Percentiles rank a stretch among this genome's conserved stretches.
Evolutionary conservation across 2,888 invertebrate species (phyloP).

Genomic region (Halictus ligatus): DNA sequence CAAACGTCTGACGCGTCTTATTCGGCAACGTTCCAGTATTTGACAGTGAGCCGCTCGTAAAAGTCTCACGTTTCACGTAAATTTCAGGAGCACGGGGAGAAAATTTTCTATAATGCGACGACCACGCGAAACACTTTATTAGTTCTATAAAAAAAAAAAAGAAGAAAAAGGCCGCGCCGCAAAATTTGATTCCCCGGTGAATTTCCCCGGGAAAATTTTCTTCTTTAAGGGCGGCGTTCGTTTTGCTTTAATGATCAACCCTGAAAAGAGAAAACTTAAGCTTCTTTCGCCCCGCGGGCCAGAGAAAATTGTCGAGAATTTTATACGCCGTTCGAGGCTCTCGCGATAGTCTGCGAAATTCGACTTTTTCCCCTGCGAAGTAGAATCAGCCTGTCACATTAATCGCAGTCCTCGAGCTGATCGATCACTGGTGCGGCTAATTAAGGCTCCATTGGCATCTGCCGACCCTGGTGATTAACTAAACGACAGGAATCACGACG

Average conservation of each 20-base stretch:
- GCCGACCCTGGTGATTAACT: background rate
- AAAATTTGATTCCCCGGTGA: background rate
- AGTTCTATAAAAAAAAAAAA: background rate
- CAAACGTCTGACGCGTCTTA: background rate
- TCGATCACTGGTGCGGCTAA: background rate
- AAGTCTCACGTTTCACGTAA: background rate
- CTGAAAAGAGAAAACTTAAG: background rate
- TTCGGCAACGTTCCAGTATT: background rate
- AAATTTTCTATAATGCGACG: background rate
- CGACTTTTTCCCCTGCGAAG: background rate
- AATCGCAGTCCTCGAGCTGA: background rate
- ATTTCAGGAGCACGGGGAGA: background rate
- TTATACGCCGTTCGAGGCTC: constrained; percentile 1
- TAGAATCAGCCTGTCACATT: background rate
- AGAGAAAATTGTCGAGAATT: constrained; percentile 17
- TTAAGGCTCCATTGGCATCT: background rate
- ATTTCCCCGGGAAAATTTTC: background rate
- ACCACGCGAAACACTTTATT: background rate
- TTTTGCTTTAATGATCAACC: constrained; percentile 13
- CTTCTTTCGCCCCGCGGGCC: constrained; percentile 2
- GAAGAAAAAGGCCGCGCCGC: background rate
- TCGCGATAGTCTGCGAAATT: background rate
- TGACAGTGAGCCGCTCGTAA: background rate
- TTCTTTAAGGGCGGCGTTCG: background rate
- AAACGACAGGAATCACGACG: background rate